Conservation (phyloP, 2,113 vertebrate species). For the Cynocephalus volans region DNA sequence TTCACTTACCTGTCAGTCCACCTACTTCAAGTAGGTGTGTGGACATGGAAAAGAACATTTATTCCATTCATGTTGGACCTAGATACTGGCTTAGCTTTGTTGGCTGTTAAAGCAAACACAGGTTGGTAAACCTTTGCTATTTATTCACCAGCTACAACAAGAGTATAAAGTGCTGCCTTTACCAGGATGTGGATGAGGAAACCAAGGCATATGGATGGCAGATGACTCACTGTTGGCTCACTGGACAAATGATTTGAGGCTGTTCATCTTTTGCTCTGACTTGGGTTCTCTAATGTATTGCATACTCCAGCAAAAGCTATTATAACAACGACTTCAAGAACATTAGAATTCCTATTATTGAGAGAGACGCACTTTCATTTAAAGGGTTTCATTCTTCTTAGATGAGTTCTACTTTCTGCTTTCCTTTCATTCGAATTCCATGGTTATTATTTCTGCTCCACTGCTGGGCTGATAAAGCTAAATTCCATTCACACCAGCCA, state of each 20-base stretch:
- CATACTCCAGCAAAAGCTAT: conserved; percentile 72
- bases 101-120: background rate
- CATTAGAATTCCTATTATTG: conserved; percentile 83
- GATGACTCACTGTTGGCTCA: conserved; percentile 1
- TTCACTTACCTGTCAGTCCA: background rate
- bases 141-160: background rate
- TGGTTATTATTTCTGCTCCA: conserved; percentile 78
- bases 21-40: background rate
- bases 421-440: conserved; percentile 65
- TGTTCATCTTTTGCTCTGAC: conserved; percentile 48
- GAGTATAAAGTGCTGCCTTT: background rate
- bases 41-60: background rate
- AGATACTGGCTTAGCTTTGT: background rate
- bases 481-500: conserved; percentile 62
- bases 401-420: conserved; percentile 77
- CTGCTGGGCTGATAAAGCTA: conserved; percentile 69
- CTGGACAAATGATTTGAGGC: conserved; percentile 3
- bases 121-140: conserved; percentile 30
- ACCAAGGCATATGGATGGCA: background rate
- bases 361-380: conserved; percentile 82
- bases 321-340: conserved; percentile 69
- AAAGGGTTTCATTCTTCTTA: conserved; percentile 76
- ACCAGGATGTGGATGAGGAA: background rate
- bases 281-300: conserved; percentile 51
- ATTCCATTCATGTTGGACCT: background rate